A percentile compares a stretch with the other conserved stretches of the same genome.
phyloP scores from a whole-genome alignment of 2,113 vertebrate species.

The Labeo rohita region DNA sequence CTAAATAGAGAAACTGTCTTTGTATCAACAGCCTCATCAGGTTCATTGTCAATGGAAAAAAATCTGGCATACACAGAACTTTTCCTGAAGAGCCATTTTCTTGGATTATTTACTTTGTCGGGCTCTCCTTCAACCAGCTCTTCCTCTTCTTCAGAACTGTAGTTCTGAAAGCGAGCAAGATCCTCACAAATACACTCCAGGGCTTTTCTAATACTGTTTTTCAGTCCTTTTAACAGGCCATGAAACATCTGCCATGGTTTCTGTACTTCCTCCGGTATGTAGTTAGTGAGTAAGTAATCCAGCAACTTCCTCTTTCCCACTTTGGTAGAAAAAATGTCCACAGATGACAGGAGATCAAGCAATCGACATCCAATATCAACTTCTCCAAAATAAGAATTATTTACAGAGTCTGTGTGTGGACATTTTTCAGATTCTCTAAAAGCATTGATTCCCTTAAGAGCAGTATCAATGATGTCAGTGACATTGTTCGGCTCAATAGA shows the following conservation, averaged over 20 bases:
- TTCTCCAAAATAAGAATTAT: constrained; percentile 75
- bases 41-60: constrained; percentile 62
- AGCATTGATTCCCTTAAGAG: constrained; percentile 75
- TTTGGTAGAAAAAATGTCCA: constrained; percentile 66
- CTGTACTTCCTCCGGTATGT: constrained; percentile 74
- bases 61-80: constrained; percentile 71
- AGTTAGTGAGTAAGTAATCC: constrained; percentile 76
- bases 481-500: constrained; percentile 38
- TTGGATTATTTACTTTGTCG: constrained; percentile 69
- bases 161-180: constrained; percentile 81
- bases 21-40: neutral
- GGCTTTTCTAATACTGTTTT: constrained; percentile 70
- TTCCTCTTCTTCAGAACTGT: constrained; percentile 68
- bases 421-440: constrained; percentile 75
- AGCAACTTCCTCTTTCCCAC: constrained; percentile 64
- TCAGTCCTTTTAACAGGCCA: constrained; percentile 70
- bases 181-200: constrained; percentile 84
- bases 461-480: constrained; percentile 70
- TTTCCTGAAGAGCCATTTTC: constrained; percentile 70
- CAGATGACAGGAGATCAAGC: constrained; percentile 73
- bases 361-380: constrained; percentile 79
- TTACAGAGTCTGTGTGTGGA: constrained; percentile 72
- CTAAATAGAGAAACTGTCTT: constrained; percentile 54
- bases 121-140: constrained; percentile 53
- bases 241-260: constrained; percentile 76